These are phyloP conservation scores for Fissipunctia ypsillon DNA, from an alignment of 2,888 invertebrate genomes.

Conservation along the genomic window DNA sequence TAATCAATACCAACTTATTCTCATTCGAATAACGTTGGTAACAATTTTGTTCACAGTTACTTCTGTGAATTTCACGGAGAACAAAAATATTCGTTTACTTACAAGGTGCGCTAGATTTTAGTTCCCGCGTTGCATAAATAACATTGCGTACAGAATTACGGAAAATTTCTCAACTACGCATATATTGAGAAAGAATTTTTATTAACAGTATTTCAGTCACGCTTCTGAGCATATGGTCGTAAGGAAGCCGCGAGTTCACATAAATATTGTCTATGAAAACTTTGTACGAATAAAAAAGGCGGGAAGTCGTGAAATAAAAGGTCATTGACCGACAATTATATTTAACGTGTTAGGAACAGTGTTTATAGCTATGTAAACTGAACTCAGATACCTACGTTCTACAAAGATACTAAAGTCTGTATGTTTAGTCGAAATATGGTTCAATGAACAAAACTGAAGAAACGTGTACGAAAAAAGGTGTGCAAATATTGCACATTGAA, in stretches of 20 bases:
- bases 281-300: conserved; percentile 36
- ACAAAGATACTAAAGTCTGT: conserved; percentile 60
- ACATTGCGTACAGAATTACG: conserved; percentile 18
- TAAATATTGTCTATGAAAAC: conserved; percentile 56
- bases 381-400: conserved; percentile 35
- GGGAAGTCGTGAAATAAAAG: conserved; percentile 50
- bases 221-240: conserved; percentile 39
- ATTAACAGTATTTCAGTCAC: conserved; percentile 34
- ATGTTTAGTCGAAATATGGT: conserved; percentile 49
- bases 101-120: background rate
- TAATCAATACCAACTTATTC: background rate
- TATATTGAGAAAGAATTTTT: conserved; percentile 28
- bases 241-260: conserved; percentile 50
- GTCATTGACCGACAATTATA: conserved; percentile 52
- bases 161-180: conserved; percentile 23
- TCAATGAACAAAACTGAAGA: conserved; percentile 33
- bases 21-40: background rate
- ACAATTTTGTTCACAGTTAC: background rate
- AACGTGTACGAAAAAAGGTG: conserved; percentile 13
- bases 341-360: conserved; percentile 16
- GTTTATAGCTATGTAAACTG: conserved; percentile 57
- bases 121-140: conserved; percentile 18
- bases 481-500: conserved; percentile 39
- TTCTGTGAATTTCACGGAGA: conserved; percentile 2
- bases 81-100: background rate